Conservation (phyloP, 2,888 invertebrate genomes). For the Diogma glabrata region DNA sequence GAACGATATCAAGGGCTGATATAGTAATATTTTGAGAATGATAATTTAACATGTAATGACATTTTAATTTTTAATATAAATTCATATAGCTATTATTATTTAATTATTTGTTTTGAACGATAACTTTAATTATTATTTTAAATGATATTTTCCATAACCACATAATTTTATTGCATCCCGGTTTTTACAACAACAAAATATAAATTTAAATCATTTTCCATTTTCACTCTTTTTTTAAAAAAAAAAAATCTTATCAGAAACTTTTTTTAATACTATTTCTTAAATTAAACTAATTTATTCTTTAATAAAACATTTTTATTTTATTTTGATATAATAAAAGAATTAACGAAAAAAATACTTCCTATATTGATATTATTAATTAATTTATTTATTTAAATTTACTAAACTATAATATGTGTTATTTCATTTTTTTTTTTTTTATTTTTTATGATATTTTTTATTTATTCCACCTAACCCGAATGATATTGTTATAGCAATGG, state of each 20-base stretch:
- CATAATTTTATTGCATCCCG: too few species aligned
- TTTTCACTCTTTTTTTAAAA: too few species aligned
- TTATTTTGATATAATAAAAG: constrained; percentile 2
- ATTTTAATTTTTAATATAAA: background rate
- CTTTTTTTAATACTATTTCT: too few species aligned
- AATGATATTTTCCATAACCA: too few species aligned
- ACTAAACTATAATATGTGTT: constrained; percentile 1
- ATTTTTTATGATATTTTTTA: background rate
- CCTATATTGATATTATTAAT: too few species aligned
- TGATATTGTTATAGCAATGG: constrained; percentile 17
- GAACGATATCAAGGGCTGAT: too few species aligned
- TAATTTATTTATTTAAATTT: background rate
- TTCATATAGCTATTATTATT: constrained; percentile 1
- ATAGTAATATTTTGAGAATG: too few species aligned
- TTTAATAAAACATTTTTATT: constrained; percentile 1
- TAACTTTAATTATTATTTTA: background rate
- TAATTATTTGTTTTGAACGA: background rate
- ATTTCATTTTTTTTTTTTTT: constrained; percentile 4
- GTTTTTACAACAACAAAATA: too few species aligned
- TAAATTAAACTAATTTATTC: constrained; percentile 3
- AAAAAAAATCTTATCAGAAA: too few species aligned
- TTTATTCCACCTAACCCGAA: background rate
- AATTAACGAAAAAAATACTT: too few species aligned
- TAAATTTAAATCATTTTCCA: too few species aligned
- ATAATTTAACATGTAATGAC: too few species aligned